A percentile compares a stretch with the other conserved stretches of the same genome.
Evolutionary conservation across 2,888 invertebrate species (phyloP).

Genomic region (Rhyacophila evoluta): DNA sequence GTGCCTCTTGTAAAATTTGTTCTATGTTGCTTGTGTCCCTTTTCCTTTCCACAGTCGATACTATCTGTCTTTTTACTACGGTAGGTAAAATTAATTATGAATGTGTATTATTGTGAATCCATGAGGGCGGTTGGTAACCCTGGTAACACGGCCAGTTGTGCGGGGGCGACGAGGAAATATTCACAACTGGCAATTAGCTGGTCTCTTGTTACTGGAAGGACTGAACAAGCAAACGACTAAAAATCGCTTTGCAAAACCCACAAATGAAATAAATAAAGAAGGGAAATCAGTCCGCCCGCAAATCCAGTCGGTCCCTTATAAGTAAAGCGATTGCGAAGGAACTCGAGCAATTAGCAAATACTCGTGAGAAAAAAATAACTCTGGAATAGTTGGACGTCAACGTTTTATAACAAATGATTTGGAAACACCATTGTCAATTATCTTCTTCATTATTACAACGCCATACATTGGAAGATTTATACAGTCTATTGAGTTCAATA

Average conservation of each 20-base stretch:
- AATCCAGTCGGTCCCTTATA: background rate
- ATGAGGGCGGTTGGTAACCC: background rate
- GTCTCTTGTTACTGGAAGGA: conserved; percentile 8
- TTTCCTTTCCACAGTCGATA: too few relatives aligned
- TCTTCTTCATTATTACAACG: too few relatives aligned
- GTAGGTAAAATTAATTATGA: too few relatives aligned
- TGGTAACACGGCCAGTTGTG: background rate
- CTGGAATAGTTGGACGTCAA: too few relatives aligned
- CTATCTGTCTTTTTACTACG: too few relatives aligned
- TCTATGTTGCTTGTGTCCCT: too few relatives aligned
- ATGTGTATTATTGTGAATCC: too few relatives aligned
- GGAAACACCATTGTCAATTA: too few relatives aligned
- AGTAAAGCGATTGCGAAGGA: background rate
- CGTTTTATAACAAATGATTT: too few relatives aligned
- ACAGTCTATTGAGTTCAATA: too few relatives aligned
- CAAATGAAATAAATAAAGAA: conserved; percentile 19
- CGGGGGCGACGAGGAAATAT: background rate
- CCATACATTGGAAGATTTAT: too few relatives aligned
- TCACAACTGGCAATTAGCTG: conserved; percentile 16
- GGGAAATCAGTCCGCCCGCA: background rate
- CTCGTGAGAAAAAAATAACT: background rate
- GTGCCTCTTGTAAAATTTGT: too few relatives aligned
- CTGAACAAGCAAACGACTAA: conserved; percentile 22
- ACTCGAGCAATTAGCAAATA: background rate
- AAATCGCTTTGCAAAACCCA: conserved; percentile 6